Evolutionary conservation across 2,888 invertebrate species (phyloP).

Genomic region (Autographa gamma): DNA sequence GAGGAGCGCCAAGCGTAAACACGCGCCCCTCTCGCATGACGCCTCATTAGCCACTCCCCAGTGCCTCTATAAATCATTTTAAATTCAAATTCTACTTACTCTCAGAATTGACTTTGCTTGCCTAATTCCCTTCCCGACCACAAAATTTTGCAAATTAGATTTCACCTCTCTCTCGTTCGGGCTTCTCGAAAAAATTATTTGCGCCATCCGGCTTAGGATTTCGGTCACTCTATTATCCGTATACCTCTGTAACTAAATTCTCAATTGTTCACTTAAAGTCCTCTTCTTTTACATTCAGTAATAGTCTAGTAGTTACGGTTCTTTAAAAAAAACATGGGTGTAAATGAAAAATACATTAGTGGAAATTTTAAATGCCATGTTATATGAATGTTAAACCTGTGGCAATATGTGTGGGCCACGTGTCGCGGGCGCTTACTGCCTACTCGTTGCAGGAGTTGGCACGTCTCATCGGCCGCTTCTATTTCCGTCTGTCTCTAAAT

Average conservation of each 20-base stretch:
- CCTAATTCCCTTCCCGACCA: constrained; percentile 84
- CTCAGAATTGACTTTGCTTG: constrained; percentile 87
- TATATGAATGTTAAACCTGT: constrained; percentile 63
- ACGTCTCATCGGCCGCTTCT: constrained; percentile 79
- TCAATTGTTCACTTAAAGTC: background rate
- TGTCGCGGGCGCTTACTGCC: constrained; percentile 74
- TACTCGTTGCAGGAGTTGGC: constrained; percentile 81
- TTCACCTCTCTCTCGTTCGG: constrained; percentile 77
- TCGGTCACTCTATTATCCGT: constrained; percentile 68
- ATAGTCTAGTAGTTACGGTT: no score
- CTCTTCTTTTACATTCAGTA: background rate
- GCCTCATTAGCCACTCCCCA: constrained; percentile 88
- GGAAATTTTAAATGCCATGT: constrained; percentile 51
- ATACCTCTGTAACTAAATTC: constrained; percentile 65
- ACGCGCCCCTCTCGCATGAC: constrained; percentile 87
- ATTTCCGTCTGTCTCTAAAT: constrained; percentile 86
- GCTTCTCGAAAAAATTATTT: constrained; percentile 78
- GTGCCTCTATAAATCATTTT: constrained; percentile 88
- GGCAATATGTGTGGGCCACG: constrained; percentile 75
- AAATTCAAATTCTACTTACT: constrained; percentile 89
- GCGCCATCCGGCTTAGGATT: constrained; percentile 75
- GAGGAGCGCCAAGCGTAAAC: constrained; percentile 79
- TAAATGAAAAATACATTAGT: constrained; percentile 15
- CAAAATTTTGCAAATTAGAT: constrained; percentile 86
- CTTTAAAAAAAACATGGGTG: background rate